Evolutionary conservation across 2,888 invertebrate species (phyloP), one percentile per base, ranked within the genome.

Genomic region (Dendrolimus pini): DNA sequence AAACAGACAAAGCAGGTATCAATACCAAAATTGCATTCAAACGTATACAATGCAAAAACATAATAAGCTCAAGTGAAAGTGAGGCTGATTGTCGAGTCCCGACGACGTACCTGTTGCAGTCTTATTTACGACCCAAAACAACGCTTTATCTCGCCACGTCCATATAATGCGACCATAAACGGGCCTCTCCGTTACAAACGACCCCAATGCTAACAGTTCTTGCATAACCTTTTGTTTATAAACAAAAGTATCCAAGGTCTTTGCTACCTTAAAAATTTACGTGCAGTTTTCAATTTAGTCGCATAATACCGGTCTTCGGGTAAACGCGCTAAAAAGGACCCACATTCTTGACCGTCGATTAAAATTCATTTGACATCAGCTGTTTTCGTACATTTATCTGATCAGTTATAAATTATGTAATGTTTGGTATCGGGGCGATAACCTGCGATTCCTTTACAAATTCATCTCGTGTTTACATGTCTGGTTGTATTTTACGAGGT

Each of bases 101-200:
- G 85, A 82, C 85, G 80, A 82, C 69, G 77, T 90, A 90, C 90
- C 90, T 89, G 90, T 90, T 90, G 90, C 89, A 83, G 85, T 78
- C 84, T 87, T 89, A 90, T 90, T 90, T 90, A 89, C 85, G 90
- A 88, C 82, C 89, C 87, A 88, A 88, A 90, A 90, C 90, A 90
- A 87, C 89, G 87, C 85, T 89, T 89, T 89, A 89, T 89, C 89
- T 89, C 85, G 72, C 75, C 72, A 77, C 82, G 82, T 80, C 83
- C 85, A 87, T 80, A 85, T 85, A 88, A 86, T 85, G 76, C 85
- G 84, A 78, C 83, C 83, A 85, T 89, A 85, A 89, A 87, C 82
- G 82, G 47, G 47, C 47, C 79, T 80, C 83, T 84, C 83, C 82
- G 80, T 77, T 74, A 75, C 79, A 78, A 74, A 55, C 70, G 67